A percentile compares a stretch with the other conserved stretches of the same genome.
Evolutionary conservation across 2,797 vertebrate genomes (phyloP).

Genomic region (Pangasius krempfi): DNA sequence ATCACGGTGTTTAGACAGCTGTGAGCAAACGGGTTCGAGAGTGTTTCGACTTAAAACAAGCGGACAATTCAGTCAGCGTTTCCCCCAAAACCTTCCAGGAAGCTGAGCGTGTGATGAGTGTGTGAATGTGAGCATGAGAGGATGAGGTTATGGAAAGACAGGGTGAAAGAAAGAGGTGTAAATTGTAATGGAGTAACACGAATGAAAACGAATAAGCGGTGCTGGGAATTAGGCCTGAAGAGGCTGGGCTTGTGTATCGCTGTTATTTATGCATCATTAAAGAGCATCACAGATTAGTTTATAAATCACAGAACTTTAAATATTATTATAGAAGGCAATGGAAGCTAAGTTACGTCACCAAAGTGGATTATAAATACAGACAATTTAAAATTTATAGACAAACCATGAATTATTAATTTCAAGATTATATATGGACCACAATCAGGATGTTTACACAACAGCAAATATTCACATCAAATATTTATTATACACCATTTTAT

Average conservation of each 20-base stretch:
- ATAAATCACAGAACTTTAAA: neutral
- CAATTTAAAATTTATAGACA: constrained; percentile 3
- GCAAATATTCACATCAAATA: neutral
- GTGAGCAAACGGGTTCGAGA: constrained; percentile 67
- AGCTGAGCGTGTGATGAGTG: constrained; percentile 64
- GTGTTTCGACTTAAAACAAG: constrained; percentile 70
- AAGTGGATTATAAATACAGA: neutral
- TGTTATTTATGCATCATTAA: neutral
- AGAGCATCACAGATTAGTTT: neutral
- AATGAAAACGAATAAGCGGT: neutral
- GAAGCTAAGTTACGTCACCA: neutral
- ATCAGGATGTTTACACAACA: constrained; percentile 7
- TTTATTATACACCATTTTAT: neutral
- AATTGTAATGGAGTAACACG: neutral
- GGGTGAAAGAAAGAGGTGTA: neutral
- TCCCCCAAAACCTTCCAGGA: constrained; percentile 64
- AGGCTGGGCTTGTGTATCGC: neutral
- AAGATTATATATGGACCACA: neutral
- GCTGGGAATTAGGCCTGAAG: neutral
- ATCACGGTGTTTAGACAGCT: constrained; percentile 77
- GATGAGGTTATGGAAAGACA: neutral
- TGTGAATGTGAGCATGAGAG: constrained; percentile 60
- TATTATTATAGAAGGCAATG: neutral
- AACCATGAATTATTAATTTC: neutral
- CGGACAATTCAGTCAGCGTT: constrained; percentile 65